Percentiles rank a stretch among this genome's conserved stretches.
phyloP scores from a whole-genome alignment of 2,797 vertebrate species.

The Bradypus variegatus region DNA sequence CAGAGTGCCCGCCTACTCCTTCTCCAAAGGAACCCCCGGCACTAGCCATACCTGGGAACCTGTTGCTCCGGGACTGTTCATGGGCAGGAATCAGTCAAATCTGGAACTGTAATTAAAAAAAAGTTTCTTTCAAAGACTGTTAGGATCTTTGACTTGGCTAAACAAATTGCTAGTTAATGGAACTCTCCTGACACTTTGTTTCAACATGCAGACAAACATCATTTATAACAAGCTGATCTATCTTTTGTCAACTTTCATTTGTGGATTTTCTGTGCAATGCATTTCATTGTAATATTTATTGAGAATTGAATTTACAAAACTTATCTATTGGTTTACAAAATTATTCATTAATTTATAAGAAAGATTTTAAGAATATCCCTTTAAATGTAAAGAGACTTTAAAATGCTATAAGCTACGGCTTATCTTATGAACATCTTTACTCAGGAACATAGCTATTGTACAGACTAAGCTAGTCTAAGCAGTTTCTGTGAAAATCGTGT shows the following conservation, averaged over 20 bases:
- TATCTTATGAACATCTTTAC: neutral
- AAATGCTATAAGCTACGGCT: neutral
- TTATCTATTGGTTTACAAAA: neutral
- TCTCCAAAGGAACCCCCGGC: too few relatives aligned
- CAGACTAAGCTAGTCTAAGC: neutral
- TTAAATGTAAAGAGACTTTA: neutral
- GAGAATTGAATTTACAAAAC: neutral
- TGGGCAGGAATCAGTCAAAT: neutral
- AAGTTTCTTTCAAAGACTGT: neutral
- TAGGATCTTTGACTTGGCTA: neutral
- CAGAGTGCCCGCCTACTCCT: too few relatives aligned
- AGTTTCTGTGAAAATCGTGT: neutral
- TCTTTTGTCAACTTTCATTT: neutral
- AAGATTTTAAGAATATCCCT: neutral
- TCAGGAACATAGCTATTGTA: too few relatives aligned
- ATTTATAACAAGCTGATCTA: neutral
- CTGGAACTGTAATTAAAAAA: neutral
- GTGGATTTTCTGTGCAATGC: neutral
- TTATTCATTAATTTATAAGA: neutral
- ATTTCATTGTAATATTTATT: neutral
- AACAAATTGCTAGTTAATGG: neutral
- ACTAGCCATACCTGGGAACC: too few relatives aligned
- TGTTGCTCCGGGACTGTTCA: fast-evolving
- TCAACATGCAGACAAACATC: neutral
- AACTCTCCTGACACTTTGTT: neutral